Conservation (phyloP, 2,888 invertebrate genomes). For the Amaurobius ferox region DNA sequence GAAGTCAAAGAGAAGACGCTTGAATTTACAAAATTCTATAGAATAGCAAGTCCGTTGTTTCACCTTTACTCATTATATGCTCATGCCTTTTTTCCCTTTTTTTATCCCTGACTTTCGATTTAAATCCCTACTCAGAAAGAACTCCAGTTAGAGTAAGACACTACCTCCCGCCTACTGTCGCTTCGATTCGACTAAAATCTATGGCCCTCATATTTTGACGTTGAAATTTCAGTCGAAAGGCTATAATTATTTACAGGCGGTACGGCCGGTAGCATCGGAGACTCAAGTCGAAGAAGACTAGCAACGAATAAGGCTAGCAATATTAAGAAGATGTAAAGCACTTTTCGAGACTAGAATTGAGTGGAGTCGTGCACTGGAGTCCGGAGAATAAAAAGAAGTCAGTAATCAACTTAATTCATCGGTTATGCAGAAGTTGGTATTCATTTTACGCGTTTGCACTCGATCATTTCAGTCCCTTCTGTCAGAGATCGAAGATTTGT, state of each 20-base stretch:
- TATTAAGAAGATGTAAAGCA: slow-evolving; percentile 9
- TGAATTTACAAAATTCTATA: no score
- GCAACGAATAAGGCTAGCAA: neutral
- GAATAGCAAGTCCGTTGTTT: no score
- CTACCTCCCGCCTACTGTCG: slow-evolving; percentile 37
- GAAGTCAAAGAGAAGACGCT: no score
- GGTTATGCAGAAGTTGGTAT: slow-evolving; percentile 4
- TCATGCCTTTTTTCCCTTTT: neutral
- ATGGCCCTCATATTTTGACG: slow-evolving; percentile 43
- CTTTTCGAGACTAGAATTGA: neutral
- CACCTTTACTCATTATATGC: no score
- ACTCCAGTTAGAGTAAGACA: slow-evolving; percentile 8
- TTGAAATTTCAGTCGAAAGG: slow-evolving; percentile 37
- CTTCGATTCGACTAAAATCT: slow-evolving; percentile 25
- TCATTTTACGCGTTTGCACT: neutral
- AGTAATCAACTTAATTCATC: slow-evolving; percentile 10
- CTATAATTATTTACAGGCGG: slow-evolving; percentile 35
- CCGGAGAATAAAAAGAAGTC: neutral
- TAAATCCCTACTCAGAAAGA: neutral
- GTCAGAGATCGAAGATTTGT: neutral
- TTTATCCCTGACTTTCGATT: neutral
- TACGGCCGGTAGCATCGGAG: slow-evolving; percentile 10
- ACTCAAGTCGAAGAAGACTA: neutral
- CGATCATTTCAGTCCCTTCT: neutral
- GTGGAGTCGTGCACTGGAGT: neutral